Percentiles rank a stretch among this genome's conserved stretches.
These are phyloP conservation scores for Drosophila kohkoa DNA, from an alignment of 1,140 invertebrate species.

Conservation along the genomic window DNA sequence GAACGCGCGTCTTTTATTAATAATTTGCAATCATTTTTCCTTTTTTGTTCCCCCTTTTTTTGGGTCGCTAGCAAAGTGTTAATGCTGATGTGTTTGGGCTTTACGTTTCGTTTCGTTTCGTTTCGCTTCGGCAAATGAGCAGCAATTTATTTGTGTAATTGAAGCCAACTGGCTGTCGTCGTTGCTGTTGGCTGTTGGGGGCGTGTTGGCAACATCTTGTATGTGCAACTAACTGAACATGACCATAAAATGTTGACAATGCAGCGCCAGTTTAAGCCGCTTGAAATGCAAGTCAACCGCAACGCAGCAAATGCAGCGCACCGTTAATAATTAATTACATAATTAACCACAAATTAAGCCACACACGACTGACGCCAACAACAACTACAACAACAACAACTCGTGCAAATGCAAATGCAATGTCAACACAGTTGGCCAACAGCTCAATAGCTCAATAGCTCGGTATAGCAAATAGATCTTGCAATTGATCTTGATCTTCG, in stretches of 20 bases:
- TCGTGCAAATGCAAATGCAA: conserved; percentile 35
- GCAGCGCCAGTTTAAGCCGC: conserved; percentile 36
- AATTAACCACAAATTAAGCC: conserved; percentile 78
- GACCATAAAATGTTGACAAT: conserved; percentile 53
- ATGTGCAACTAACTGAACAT: conserved; percentile 22
- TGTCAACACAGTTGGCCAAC: conserved; percentile 19
- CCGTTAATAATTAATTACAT: conserved; percentile 79
- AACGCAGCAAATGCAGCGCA: conserved; percentile 53
- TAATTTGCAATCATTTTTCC: conserved; percentile 39
- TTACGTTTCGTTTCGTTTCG: conserved; percentile 37
- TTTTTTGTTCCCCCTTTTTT: background rate
- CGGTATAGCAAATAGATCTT: conserved; percentile 7
- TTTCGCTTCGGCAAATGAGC: conserved; percentile 22
- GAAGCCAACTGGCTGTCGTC: conserved; percentile 22
- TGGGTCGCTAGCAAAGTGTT: conserved; percentile 34
- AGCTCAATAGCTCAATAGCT: conserved; percentile 1
- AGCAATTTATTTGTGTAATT: conserved; percentile 55
- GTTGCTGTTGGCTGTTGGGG: conserved; percentile 6
- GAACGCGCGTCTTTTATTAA: conserved; percentile 37
- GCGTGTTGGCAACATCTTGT: conserved; percentile 13
- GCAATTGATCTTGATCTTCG: conserved; percentile 4
- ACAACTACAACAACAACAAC: conserved; percentile 13
- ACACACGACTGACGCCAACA: conserved; percentile 57
- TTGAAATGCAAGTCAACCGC: conserved; percentile 42
- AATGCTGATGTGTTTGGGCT: conserved; percentile 25